phyloP scores from a whole-genome alignment of 2,888 invertebrate species.

The Idaea biselata region DNA sequence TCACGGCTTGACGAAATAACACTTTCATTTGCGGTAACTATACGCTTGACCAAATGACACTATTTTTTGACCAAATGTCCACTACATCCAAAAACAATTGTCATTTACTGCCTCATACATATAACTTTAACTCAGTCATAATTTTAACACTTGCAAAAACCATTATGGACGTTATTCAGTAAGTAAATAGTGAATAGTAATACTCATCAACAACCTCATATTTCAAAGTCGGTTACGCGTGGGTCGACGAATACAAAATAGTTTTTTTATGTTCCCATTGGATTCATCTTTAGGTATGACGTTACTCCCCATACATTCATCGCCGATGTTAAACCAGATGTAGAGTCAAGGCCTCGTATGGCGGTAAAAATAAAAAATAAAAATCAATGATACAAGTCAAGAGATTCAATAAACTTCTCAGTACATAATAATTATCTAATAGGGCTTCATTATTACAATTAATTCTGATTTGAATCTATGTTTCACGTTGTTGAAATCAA shows the following conservation, averaged over 20 bases:
- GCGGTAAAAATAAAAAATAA: conserved; percentile 24
- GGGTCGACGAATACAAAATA: neutral
- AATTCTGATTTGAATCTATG: no score
- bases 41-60: no score
- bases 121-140: no score
- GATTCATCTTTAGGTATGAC: conserved; percentile 12
- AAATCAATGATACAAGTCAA: neutral
- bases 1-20: no score
- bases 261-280: conserved; percentile 6
- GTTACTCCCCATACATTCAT: conserved; percentile 7
- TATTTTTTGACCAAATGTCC: no score
- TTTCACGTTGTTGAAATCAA: no score
- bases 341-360: conserved; percentile 4
- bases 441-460: no score
- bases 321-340: conserved; percentile 14
- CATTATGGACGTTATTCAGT: neutral
- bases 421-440: no score
- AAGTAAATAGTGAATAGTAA: neutral
- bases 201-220: neutral
- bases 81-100: no score
- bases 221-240: conserved; percentile 1
- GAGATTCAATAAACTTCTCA: neutral
- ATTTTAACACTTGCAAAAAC: no score
- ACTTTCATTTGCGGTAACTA: no score
- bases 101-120: no score